These are phyloP conservation scores for Coturnix japonica DNA, from an alignment of 2,113 vertebrate genomes.

Conservation along the genomic window DNA sequence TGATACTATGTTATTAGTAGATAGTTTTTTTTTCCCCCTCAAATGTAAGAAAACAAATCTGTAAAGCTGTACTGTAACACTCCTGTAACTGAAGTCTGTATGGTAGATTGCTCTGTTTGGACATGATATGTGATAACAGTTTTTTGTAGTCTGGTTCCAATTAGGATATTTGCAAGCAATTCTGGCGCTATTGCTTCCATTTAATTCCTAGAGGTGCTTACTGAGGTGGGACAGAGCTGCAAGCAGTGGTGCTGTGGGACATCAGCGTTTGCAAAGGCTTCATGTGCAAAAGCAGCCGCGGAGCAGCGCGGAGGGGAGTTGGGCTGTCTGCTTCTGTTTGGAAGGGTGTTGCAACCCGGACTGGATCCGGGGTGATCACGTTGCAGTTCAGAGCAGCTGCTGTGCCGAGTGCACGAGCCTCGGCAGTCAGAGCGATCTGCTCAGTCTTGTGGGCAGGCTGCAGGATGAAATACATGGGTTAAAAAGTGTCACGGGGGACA, in stretches of 20 bases:
- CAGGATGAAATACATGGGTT: too few species aligned
- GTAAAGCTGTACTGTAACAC: not conserved
- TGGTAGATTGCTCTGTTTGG: not conserved
- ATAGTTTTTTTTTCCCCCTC: not conserved
- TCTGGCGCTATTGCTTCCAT: slow-evolving; percentile 23
- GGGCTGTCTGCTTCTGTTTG: too few species aligned
- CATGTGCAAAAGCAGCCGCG: too few species aligned
- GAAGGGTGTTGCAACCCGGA: too few species aligned
- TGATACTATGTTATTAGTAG: not conserved
- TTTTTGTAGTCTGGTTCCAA: slow-evolving; percentile 31
- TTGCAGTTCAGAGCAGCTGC: too few species aligned
- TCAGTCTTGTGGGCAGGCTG: too few species aligned
- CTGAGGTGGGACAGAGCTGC: not conserved
- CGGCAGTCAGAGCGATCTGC: too few species aligned
- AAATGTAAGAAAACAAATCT: not conserved
- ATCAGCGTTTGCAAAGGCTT: too few species aligned
- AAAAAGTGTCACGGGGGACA: too few species aligned
- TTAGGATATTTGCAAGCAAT: not conserved
- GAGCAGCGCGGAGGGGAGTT: too few species aligned
- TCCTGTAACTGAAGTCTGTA: not conserved
- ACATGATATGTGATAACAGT: not conserved
- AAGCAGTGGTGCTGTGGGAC: not conserved
- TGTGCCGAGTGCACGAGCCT: too few species aligned
- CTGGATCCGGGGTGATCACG: too few species aligned
- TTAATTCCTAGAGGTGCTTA: slow-evolving; percentile 19